These are phyloP conservation scores for Leptoclinus maculatus DNA, from an alignment of 2,797 vertebrate genomes.

Conservation along the genomic window DNA sequence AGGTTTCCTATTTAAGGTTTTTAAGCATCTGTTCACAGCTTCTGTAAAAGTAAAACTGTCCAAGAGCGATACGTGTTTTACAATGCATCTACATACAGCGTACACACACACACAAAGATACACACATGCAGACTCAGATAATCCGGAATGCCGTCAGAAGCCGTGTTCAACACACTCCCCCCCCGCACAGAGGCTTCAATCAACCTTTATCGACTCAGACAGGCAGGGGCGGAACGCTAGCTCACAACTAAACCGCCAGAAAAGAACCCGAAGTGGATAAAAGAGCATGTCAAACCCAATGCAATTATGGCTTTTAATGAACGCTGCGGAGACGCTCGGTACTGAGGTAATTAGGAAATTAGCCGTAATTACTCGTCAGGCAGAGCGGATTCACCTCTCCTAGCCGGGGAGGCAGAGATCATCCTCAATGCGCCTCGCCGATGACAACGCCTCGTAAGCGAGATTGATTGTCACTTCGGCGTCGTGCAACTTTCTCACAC, in stretches of 20 bases:
- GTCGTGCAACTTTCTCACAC: constrained; percentile 55
- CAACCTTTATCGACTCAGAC: constrained; percentile 78
- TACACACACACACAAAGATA: constrained; percentile 19
- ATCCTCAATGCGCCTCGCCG: constrained; percentile 44
- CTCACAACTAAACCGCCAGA: constrained; percentile 61
- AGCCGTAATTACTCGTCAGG: constrained; percentile 80
- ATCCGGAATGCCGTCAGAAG: constrained; percentile 50
- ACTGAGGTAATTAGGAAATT: constrained; percentile 83
- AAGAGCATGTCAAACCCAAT: constrained; percentile 80
- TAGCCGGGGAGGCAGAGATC: constrained; percentile 68
- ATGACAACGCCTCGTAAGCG: constrained; percentile 75
- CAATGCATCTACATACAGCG: not conserved
- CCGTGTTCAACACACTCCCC: constrained; percentile 63
- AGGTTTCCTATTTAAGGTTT: constrained; percentile 1
- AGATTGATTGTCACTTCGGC: constrained; percentile 79
- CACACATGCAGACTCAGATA: constrained; percentile 40
- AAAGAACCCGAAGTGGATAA: constrained; percentile 73
- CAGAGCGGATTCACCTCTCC: constrained; percentile 73
- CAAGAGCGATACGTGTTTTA: not conserved
- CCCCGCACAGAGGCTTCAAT: constrained; percentile 66
- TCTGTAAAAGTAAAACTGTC: constrained; percentile 6
- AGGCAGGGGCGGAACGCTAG: constrained; percentile 58
- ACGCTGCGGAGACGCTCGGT: constrained; percentile 73
- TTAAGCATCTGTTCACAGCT: constrained; percentile 35
- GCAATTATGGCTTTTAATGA: constrained; percentile 86